Conservation (phyloP, 2,888 invertebrate genomes). For the Leptothorax acervorum region DNA sequence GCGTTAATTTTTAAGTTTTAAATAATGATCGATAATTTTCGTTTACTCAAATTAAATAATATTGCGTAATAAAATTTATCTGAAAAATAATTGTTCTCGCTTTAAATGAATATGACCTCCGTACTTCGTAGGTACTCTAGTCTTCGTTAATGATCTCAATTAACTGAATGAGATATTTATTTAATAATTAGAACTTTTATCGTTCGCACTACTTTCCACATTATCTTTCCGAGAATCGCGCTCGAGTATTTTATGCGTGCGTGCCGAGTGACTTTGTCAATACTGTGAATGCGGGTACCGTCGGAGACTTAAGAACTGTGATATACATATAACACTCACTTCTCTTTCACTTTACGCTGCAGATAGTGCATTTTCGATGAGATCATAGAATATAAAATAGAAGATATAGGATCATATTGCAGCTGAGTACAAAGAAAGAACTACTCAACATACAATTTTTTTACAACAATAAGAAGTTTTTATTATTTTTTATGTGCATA, state of each 20-base stretch:
- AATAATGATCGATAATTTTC: not conserved
- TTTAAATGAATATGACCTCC: not conserved
- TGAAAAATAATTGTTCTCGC: not conserved
- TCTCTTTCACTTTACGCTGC: not conserved
- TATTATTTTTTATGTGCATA: too few relatives aligned
- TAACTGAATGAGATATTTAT: not conserved
- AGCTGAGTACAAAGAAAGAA: not conserved
- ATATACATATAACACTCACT: not conserved
- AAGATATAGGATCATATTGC: not conserved
- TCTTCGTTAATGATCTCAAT: not conserved
- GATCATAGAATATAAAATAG: not conserved
- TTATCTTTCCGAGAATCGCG: not conserved
- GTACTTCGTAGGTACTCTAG: not conserved
- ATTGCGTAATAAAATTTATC: not conserved
- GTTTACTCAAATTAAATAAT: not conserved
- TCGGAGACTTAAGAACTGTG: not conserved
- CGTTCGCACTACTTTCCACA: not conserved
- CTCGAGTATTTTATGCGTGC: not conserved
- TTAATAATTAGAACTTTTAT: not conserved
- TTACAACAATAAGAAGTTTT: not conserved
- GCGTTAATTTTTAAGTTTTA: not conserved
- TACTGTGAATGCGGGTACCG: not conserved
- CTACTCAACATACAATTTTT: not conserved
- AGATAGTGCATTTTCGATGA: not conserved
- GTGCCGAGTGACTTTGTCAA: not conserved